A percentile compares a stretch with the other conserved stretches of the same genome.
phyloP scores from a whole-genome alignment of 2,888 invertebrate species.

The Brachylomia viminalis region DNA sequence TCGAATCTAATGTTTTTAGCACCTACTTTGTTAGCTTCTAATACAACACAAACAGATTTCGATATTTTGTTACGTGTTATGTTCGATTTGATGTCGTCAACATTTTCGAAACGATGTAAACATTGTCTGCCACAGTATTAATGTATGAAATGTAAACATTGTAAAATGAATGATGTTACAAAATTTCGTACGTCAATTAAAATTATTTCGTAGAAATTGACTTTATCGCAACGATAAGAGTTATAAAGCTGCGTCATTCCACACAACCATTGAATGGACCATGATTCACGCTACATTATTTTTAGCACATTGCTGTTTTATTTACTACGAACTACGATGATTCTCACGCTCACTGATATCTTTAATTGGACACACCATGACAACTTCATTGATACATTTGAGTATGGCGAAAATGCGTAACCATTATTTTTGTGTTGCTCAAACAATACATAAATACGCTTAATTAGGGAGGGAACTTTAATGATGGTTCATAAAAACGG shows the following conservation, averaged over 20 bases:
- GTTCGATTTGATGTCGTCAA: constrained; percentile 12
- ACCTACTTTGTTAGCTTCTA: constrained; percentile 6
- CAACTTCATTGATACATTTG: constrained; percentile 58
- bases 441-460: constrained; percentile 8
- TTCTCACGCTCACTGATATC: constrained; percentile 76
- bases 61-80: constrained; percentile 12
- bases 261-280: constrained; percentile 78
- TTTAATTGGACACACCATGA: constrained; percentile 69
- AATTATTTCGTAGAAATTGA: constrained; percentile 74
- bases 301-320: constrained; percentile 80
- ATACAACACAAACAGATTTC: constrained; percentile 20
- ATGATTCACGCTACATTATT: constrained; percentile 85
- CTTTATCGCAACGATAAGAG: constrained; percentile 76
- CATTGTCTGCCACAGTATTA: constrained; percentile 4
- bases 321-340: constrained; percentile 85
- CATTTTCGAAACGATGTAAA: constrained; percentile 12
- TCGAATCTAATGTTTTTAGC: constrained; percentile 26
- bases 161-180: constrained; percentile 32
- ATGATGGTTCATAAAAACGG: constrained; percentile 22
- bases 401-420: constrained; percentile 14
- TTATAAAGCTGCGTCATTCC: constrained; percentile 80
- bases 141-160: constrained; percentile 35
- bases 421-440: constrained; percentile 4
- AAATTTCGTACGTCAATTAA: constrained; percentile 52
- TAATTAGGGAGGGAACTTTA: constrained; percentile 18